These are phyloP conservation scores for Phylloscopus trochilus DNA, from an alignment of 2,113 vertebrate species.

Conservation along the genomic window DNA sequence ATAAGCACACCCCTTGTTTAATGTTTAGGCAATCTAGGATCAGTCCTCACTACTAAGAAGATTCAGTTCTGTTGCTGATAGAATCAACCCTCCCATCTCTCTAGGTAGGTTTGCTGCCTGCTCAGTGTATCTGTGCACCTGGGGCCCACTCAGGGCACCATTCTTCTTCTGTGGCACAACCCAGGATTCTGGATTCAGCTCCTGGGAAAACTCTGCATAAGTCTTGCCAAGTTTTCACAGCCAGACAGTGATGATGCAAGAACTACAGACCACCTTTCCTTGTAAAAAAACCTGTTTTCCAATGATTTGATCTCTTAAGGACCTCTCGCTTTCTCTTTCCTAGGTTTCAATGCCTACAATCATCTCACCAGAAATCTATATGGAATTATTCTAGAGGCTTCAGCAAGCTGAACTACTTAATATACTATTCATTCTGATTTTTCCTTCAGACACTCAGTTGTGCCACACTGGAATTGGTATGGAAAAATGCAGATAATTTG, in stretches of 20 bases:
- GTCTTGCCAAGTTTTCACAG: not conserved
- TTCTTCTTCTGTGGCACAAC: not conserved
- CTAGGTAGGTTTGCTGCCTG: not conserved
- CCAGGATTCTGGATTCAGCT: not conserved
- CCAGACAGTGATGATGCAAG: not conserved
- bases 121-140: not conserved
- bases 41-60: not conserved
- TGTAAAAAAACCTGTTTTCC: not conserved
- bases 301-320: not conserved
- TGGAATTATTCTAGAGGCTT: not conserved
- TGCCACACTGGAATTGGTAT: not conserved
- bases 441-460: not conserved
- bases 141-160: rapidly evolving
- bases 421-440: not conserved
- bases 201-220: not conserved
- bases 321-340: not conserved
- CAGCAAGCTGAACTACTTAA: not conserved
- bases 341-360: not conserved
- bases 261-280: not conserved
- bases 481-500: not conserved
- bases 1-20: not conserved
- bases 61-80: not conserved
- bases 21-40: not conserved
- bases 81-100: not conserved
- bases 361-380: not conserved